phyloP scores from a whole-genome alignment of 2,113 vertebrate species.

The Entomyzon cyanotis region DNA sequence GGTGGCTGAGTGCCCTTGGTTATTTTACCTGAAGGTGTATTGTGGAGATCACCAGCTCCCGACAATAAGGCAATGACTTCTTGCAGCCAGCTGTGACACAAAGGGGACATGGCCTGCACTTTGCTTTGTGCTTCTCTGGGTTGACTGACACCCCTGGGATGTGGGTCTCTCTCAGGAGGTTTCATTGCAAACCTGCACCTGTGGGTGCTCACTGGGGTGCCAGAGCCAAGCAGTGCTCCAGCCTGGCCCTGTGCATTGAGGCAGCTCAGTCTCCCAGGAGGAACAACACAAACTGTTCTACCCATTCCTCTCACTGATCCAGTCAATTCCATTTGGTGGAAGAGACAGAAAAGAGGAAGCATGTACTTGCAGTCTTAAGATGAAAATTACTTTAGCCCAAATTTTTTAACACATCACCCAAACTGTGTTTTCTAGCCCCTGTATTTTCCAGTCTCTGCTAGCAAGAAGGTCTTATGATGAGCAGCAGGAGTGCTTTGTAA shows the following conservation, averaged over 20 bases:
- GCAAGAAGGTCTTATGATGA: slow-evolving; percentile 78
- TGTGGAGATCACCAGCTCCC: not conserved
- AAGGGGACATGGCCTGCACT: not conserved
- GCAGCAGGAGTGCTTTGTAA: slow-evolving; percentile 77
- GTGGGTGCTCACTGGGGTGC: not conserved
- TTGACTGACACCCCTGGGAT: not conserved
- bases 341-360: not conserved
- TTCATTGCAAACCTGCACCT: not conserved
- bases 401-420: slow-evolving; percentile 60
- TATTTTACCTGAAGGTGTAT: not conserved
- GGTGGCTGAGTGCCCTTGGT: not conserved
- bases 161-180: not conserved
- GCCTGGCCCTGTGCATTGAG: accelerated
- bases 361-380: not conserved
- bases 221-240: not conserved
- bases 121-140: not conserved
- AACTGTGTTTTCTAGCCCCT: slow-evolving; percentile 57
- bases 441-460: slow-evolving; percentile 74
- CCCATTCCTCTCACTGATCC: not conserved
- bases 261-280: not conserved
- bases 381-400: slow-evolving; percentile 54
- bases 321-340: not conserved
- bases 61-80: not conserved
- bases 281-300: not conserved
- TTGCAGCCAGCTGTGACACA: not conserved